These are phyloP conservation scores for Centropristis striata DNA, from an alignment of 2,113 vertebrate genomes.

Conservation along the genomic window DNA sequence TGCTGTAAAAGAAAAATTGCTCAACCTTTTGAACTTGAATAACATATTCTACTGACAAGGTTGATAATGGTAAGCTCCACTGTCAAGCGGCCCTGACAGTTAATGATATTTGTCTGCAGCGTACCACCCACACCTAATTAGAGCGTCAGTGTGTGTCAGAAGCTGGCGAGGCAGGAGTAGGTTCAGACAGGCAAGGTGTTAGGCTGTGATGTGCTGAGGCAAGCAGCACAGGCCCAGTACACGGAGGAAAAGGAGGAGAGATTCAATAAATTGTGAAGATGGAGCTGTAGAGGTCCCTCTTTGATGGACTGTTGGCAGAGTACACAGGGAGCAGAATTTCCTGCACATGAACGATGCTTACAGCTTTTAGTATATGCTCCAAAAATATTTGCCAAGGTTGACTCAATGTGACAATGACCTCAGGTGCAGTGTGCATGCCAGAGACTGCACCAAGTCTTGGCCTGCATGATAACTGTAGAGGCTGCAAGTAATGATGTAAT, in stretches of 20 bases:
- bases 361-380: not conserved
- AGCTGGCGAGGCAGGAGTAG: constrained; percentile 25
- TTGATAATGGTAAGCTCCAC: constrained; percentile 11
- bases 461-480: not conserved
- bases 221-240: constrained; percentile 37
- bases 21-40: not conserved
- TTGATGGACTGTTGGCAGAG: constrained; percentile 34
- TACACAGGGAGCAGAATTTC: constrained; percentile 11
- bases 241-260: constrained; percentile 32
- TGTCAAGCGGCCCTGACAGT: constrained; percentile 28
- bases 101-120: constrained; percentile 47
- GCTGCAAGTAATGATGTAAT: not conserved
- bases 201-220: constrained; percentile 64
- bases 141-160: constrained; percentile 56
- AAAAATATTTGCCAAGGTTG: constrained; percentile 17
- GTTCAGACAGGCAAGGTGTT: constrained; percentile 56
- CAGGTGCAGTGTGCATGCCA: not conserved
- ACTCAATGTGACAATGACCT: constrained; percentile 14
- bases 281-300: constrained; percentile 23
- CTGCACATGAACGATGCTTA: constrained; percentile 10
- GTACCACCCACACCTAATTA: constrained; percentile 54
- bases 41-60: not conserved
- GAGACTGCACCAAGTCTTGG: not conserved
- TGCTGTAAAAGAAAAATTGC: constrained; percentile 5
- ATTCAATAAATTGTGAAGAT: constrained; percentile 55